phyloP scores from a whole-genome alignment of 2,113 vertebrate genomes.

The Ascaphus truei region DNA sequence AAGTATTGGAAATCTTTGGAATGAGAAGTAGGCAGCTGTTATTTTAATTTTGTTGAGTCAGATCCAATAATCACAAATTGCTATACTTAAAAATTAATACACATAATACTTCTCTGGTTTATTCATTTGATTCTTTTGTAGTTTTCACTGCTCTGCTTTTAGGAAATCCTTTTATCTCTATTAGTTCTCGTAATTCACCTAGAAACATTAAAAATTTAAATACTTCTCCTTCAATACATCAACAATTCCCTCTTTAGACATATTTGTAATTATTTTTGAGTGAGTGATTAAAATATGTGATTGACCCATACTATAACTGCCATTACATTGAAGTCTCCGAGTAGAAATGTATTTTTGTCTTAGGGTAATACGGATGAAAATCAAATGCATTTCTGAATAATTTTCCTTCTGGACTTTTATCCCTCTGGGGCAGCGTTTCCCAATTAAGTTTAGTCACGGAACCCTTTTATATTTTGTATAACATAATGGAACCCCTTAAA shows the following conservation, averaged over 20 bases:
- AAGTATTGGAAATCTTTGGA: not conserved
- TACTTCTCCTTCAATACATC: not conserved
- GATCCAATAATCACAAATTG: not conserved
- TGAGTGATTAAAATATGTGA: not conserved
- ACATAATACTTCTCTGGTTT: not conserved
- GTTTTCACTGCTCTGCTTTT: not conserved
- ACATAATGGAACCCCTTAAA: no score
- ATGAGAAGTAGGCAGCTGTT: not conserved
- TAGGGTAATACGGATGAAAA: no score
- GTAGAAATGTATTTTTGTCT: not conserved
- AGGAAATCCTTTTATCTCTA: not conserved
- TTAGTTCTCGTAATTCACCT: not conserved
- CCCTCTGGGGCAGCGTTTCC: no score
- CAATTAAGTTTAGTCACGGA: no score
- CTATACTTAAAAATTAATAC: not conserved
- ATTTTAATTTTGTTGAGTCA: not conserved
- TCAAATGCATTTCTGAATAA: not conserved
- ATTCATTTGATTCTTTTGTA: not conserved
- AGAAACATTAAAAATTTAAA: not conserved
- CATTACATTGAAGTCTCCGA: no score
- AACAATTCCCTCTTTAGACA: not conserved
- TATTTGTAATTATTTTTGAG: not conserved
- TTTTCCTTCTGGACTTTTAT: not conserved
- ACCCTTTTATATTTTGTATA: no score
- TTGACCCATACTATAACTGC: not conserved